Base-by-base conservation (phyloP, 53 echinoderm and acorn worm genomes). In the Holothuria leucospilota region DNA sequence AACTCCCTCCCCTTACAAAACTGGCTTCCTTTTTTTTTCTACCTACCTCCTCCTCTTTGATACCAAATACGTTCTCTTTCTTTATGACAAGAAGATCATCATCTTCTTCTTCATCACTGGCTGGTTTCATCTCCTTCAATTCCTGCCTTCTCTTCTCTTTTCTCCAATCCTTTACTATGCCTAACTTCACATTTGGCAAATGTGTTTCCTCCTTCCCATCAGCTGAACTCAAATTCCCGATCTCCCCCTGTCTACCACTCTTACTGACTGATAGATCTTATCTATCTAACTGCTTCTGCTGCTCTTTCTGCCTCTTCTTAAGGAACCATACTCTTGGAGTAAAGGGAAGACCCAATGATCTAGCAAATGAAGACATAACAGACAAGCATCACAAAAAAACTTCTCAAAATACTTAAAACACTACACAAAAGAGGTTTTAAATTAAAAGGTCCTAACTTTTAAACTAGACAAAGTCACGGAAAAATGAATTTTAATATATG, bases 311-410 rank as follows among this genome's bases (percentile, higher is more conserved):
- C 21, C 80, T 80, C 62, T 56, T 51, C 7, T 80, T 62, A 9
- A 80, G 14, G 21, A 80, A 80, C 8, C 80, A 34, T 16, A 80
- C 56, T 59, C 80, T 59, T 29, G 80, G 80, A 80, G 80, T 80
- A n/a, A 80, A 80, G 20, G 80, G 80, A 30, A 80, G 80, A 51
- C 80, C 80, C 27, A 80, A 25, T 10, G 80, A 80, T 24, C 80
- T 80, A 38, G 56, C 20, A 16, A 30, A 3, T 27, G 26, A 80
- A 80, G 2, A 2, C 21, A 23, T 2, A 67, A 67, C 0, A 67
- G 56, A 56, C 5, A 56, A 2, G 56, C 56, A 56, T 1, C 0
- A 18, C 8, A 56, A 56, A 56, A 46, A 46, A n/a, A n/a, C n/a
- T n/a, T n/a, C n/a, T 46, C 6, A 9, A 46, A 46, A 46, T 46